A percentile compares a stretch with the other conserved stretches of the same genome.
Evolutionary conservation across 1,140 invertebrate species (phyloP).

Genomic region (Cydia amplana): DNA sequence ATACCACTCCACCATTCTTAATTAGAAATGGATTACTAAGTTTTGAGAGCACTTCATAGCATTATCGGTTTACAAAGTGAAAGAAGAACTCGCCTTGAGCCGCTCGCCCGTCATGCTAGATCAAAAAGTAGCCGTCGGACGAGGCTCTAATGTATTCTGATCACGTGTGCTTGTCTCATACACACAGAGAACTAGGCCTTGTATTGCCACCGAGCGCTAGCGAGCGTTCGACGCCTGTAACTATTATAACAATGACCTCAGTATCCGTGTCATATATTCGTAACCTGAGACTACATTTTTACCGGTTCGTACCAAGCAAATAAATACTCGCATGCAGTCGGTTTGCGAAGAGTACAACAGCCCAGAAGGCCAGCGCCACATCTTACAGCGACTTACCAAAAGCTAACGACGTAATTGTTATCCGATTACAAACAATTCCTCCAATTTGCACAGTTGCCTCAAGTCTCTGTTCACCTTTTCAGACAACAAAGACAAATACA

Average conservation of each 20-base stretch:
- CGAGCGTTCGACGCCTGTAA: not conserved
- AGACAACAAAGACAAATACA: slow-evolving; percentile 9
- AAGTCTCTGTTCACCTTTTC: slow-evolving; percentile 1
- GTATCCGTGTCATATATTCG: not conserved
- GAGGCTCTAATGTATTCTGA: slow-evolving; percentile 51
- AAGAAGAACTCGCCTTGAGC: not conserved
- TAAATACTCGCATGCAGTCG: not conserved
- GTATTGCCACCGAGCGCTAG: not conserved
- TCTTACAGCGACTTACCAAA: not conserved
- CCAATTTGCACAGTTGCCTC: slow-evolving; percentile 12
- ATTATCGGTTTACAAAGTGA: slow-evolving; percentile 11
- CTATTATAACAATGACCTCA: not conserved
- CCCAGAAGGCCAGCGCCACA: not conserved
- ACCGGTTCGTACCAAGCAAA: not conserved
- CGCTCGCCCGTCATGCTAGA: not conserved
- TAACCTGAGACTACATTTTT: not conserved
- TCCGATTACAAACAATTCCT: slow-evolving; percentile 32
- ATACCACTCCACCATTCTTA: slow-evolving; percentile 11
- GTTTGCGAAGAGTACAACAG: not conserved
- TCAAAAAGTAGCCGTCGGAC: slow-evolving; percentile 34
- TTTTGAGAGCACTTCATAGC: slow-evolving; percentile 24
- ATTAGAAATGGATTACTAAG: slow-evolving; percentile 30
- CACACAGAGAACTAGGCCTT: not conserved
- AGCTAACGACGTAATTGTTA: slow-evolving; percentile 29
- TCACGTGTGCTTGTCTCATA: slow-evolving; percentile 41